A percentile compares a stretch with the other conserved stretches of the same genome.
These are phyloP conservation scores for Eutolmus rufibarbis DNA, from an alignment of 2,888 invertebrate species.

Conservation along the genomic window DNA sequence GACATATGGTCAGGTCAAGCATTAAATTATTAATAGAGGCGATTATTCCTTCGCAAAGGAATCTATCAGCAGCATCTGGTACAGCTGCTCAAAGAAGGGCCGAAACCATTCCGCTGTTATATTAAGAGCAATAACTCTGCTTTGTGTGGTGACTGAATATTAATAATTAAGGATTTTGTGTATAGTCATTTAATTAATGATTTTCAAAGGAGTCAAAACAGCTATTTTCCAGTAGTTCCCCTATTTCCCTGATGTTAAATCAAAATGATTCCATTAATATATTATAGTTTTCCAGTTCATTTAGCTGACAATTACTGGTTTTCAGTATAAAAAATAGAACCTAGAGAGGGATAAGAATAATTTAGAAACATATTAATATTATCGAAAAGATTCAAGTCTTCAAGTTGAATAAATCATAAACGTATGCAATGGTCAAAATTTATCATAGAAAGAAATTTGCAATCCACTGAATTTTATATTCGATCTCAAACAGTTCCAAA, in stretches of 20 bases:
- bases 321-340: too few relatives aligned
- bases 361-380: too few relatives aligned
- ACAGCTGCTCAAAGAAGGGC: constrained; percentile 16
- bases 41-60: constrained; percentile 43
- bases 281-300: background rate
- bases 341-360: too few relatives aligned
- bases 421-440: too few relatives aligned
- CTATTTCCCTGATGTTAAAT: background rate
- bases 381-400: too few relatives aligned
- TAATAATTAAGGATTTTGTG: background rate
- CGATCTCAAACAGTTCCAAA: too few relatives aligned
- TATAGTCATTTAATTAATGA: background rate
- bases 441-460: too few relatives aligned
- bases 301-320: background rate
- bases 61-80: constrained; percentile 45
- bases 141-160: constrained; percentile 9
- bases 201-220: background rate
- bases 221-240: background rate
- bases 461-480: too few relatives aligned
- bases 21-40: constrained; percentile 45
- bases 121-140: background rate
- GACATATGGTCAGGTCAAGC: constrained; percentile 42
- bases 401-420: too few relatives aligned
- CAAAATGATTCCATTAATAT: too few relatives aligned
- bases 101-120: background rate